These are phyloP conservation scores for Elysia chlorotica DNA, from an alignment of 1,140 invertebrate genomes.

Conservation along the genomic window DNA sequence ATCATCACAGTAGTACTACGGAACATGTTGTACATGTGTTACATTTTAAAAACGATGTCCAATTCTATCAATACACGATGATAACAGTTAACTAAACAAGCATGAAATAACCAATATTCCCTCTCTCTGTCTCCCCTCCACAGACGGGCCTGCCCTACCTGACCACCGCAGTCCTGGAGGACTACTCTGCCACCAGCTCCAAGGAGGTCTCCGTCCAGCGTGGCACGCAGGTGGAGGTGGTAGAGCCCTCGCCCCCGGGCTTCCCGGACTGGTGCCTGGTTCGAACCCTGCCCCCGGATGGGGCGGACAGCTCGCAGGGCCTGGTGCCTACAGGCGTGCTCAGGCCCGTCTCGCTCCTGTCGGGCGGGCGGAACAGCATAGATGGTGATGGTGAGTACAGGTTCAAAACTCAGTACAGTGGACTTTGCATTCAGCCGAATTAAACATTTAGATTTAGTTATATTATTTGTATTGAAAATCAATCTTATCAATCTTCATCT, in stretches of 20 bases:
- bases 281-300: constrained; percentile 52
- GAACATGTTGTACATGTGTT: too few species aligned
- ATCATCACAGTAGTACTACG: too few species aligned
- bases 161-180: constrained; percentile 53
- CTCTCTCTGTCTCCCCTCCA: not conserved
- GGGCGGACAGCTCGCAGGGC: constrained; percentile 68
- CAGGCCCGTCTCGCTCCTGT: constrained; percentile 70
- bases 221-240: constrained; percentile 86
- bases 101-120: too few species aligned
- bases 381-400: constrained; percentile 56
- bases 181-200: constrained; percentile 47
- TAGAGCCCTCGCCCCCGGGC: constrained; percentile 72
- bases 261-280: constrained; percentile 60
- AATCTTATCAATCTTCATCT: too few species aligned
- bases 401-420: too few species aligned
- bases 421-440: too few species aligned
- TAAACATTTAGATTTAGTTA: too few species aligned
- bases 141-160: constrained; percentile 42
- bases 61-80: too few species aligned
- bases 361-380: constrained; percentile 52
- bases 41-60: too few species aligned
- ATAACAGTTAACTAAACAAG: too few species aligned
- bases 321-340: constrained; percentile 81
- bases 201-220: constrained; percentile 49
- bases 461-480: too few species aligned